Percentiles rank a stretch among this genome's conserved stretches.
Evolutionary conservation across 2,113 vertebrate species (phyloP).

Genomic region (Miniopterus natalensis): DNA sequence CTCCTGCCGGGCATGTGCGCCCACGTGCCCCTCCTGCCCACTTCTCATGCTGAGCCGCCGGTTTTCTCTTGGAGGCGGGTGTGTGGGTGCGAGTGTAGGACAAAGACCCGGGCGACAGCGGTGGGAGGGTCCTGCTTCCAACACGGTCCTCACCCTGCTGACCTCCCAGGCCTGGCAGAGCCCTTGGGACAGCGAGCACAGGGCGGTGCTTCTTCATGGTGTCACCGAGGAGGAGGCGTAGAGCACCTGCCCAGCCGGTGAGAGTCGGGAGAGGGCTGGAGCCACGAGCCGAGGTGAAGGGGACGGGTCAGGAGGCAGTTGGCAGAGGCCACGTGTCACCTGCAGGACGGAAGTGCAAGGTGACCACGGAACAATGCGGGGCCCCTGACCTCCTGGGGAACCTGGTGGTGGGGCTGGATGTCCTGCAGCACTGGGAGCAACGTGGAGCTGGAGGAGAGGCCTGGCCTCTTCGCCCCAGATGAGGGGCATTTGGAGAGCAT

Average conservation of each 20-base stretch:
- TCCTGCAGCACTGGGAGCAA: no score
- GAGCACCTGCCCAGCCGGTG: neutral
- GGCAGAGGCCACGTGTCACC: no score
- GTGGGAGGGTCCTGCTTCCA: neutral
- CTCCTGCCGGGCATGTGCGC: neutral
- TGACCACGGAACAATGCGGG: no score
- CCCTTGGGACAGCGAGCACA: neutral
- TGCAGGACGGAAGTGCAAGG: no score
- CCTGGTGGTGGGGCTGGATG: no score
- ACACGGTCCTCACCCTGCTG: fast-evolving
- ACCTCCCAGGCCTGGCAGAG: neutral
- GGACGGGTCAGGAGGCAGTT: no score
- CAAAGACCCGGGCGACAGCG: neutral
- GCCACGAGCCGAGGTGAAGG: no score
- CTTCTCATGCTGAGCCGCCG: neutral
- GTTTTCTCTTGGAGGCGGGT: neutral
- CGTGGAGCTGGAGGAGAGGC: no score
- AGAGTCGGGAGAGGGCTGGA: no score
- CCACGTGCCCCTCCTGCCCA: neutral
- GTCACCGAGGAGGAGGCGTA: neutral
- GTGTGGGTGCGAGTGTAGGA: neutral
- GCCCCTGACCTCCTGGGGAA: no score
- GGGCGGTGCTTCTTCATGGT: neutral
- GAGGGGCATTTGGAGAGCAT: no score
- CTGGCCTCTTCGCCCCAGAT: no score